Evolutionary conservation across 2,888 invertebrate genomes (phyloP), one percentile per base, ranked within the genome.

Genomic region (Cybosia mesomella): DNA sequence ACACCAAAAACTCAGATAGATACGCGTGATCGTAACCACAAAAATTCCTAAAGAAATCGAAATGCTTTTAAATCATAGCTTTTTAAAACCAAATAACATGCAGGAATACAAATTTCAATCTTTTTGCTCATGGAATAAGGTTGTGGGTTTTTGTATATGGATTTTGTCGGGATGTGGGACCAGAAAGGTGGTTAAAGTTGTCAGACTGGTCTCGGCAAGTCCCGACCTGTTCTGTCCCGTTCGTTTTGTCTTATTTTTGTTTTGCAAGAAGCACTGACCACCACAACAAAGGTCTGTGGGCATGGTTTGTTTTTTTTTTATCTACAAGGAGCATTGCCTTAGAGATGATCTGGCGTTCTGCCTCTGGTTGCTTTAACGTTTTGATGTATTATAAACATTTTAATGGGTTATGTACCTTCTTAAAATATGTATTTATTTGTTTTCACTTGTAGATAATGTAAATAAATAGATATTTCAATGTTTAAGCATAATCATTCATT

Each of bases 41-140:
- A 28, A 87, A 92, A 94, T 94, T 94, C 93, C 93, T 92, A 94
- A 90, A 89, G 94, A 94, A 94, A 94, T 91, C 93, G 94, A 94
- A 94, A 92, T 88, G 86, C 84, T 86, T 84, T 90, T 89, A 91
- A 92, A 92, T 93, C 92, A 92, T 92, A 92, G 91, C 86, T 86
- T 79, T 83, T 77, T 73, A 76, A 43, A 72, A 81, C 67, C 58
- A 60, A 55, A 67, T 32, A 54, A 61, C 58, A 36, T 22, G 28
- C 28, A 34, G 43, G 0, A 66, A 69, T 69, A 8, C 55, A 15
- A 85, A 63, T 72, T 71, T 79, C 39, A 67, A 70, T 74, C 75
- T 79, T 89, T 77, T 49, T 0, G 2, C 70, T 9, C 71, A 63
- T 3, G 21, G 8, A 49, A 80, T 85, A 89, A 80, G 83, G 74